Base-by-base conservation (phyloP, 2,113 vertebrate species). In the Neogobius melanostomus region DNA sequence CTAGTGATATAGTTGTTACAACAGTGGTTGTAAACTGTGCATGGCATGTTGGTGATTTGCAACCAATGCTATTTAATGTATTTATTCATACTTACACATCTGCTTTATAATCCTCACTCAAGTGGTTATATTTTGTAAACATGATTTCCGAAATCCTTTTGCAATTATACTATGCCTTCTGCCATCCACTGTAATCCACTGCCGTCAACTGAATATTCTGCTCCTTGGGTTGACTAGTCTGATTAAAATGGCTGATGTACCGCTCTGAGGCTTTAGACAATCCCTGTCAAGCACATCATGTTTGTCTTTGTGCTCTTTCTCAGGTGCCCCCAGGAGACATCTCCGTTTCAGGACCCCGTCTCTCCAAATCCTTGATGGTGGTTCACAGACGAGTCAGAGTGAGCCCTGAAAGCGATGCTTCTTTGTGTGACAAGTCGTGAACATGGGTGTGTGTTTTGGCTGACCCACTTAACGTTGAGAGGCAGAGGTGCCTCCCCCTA, bases 401-500 rank as follows among this genome's bases (percentile, higher is more conserved):
- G 68, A 77, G 74, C 46, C 64, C 78, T 81, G 69, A 56, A 77
- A 74, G 73, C 69, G 60, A 75, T 15, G 53, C 14, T 50, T 46
- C 50, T 68, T 50, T 67, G 62, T 76, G 67, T 61, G 53, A 64
- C 64, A 53, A 46, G 47, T 11, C 6, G 49, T 44, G 53, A 54
- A 17, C 21, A 10, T 21, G 49, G 16, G 53, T 12, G 46, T 36
- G 50, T 46, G 67, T 62, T 36, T 82, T 65, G 83, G 76, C 64
- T 89, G 90, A 89, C 86, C 87, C 86, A 90, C 68, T 90, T 83
- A 48, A 75, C 75, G 67, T 60, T 76, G 28, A 43, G 61, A 78
- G 71, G 56, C 17, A 67, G 72, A 87, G 84, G 62, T 63, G 77
- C 66, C 79, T 86, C 68, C 66, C 36, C 51, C 70, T 54, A 57